Evolutionary conservation across 2,113 vertebrate genomes (phyloP).

Genomic region (Tupaia tana): DNA sequence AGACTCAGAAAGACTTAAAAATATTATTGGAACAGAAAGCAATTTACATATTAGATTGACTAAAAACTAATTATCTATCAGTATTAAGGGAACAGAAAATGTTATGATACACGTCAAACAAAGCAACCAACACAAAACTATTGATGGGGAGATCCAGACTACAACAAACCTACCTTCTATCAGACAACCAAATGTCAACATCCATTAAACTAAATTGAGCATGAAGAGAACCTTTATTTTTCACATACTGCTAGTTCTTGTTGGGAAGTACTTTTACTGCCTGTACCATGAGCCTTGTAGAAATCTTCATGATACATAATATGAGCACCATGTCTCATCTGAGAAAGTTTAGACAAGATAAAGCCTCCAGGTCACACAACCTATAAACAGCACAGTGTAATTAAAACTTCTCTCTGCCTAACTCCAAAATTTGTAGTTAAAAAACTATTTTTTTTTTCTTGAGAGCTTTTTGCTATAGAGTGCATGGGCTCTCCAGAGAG

Average conservation of each 20-base stretch:
- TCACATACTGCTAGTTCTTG: background rate
- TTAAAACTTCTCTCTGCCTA: background rate
- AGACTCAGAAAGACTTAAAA: slow-evolving; percentile 42
- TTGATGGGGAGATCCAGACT: background rate
- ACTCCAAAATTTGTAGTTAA: background rate
- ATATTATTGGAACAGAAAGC: background rate
- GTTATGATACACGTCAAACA: background rate
- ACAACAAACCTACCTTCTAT: background rate
- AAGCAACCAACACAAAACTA: background rate
- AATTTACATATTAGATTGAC: background rate
- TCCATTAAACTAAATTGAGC: background rate
- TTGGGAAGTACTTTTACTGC: background rate
- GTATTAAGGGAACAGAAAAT: background rate
- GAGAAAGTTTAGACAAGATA: background rate
- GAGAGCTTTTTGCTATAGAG: no score
- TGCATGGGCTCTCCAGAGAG: no score
- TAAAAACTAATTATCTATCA: background rate
- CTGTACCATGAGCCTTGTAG: background rate
- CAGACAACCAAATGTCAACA: background rate
- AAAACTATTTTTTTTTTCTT: no score
- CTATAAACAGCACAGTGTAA: background rate
- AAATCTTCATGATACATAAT: background rate
- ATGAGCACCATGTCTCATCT: background rate
- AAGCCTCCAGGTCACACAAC: background rate
- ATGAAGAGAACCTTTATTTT: background rate